A percentile compares a stretch with the other conserved stretches of the same genome.
Evolutionary conservation across 1,140 invertebrate species (phyloP).

Genomic region (Heterodera schachtii): DNA sequence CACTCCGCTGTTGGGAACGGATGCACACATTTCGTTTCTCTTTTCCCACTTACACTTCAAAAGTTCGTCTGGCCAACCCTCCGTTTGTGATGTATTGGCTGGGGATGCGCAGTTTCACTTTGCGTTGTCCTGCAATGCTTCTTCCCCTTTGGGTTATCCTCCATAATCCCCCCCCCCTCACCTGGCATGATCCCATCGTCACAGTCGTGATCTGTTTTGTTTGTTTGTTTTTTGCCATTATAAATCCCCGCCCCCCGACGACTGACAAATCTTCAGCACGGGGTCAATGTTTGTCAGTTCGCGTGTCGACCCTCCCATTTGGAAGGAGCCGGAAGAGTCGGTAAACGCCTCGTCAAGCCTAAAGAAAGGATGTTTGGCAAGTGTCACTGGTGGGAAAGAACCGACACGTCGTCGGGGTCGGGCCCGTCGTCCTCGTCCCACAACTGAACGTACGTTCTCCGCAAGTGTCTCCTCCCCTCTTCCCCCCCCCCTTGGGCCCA

Average conservation of each 20-base stretch:
- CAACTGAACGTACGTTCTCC: slow-evolving; percentile 26
- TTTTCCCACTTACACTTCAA: slow-evolving; percentile 44
- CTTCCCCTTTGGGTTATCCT: slow-evolving; percentile 23
- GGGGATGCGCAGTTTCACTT: slow-evolving; percentile 59
- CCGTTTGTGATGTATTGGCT: slow-evolving; percentile 55
- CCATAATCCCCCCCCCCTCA: not conserved
- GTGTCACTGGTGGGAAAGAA: not conserved
- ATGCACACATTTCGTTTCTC: not conserved
- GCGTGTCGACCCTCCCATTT: slow-evolving; percentile 48
- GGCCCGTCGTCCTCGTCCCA: slow-evolving; percentile 47
- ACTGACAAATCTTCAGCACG: slow-evolving; percentile 45
- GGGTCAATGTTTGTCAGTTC: slow-evolving; percentile 55
- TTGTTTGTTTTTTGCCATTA: slow-evolving; percentile 14
- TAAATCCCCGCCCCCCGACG: not conserved
- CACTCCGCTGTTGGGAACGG: not conserved
- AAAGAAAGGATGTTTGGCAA: not conserved
- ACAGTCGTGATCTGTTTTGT: slow-evolving; percentile 54
- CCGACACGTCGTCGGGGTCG: slow-evolving; percentile 47
- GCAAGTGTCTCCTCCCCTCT: not conserved
- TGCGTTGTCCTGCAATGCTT: slow-evolving; percentile 44
- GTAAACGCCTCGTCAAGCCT: slow-evolving; percentile 52
- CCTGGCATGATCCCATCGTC: slow-evolving; percentile 59
- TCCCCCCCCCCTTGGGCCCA: slow-evolving; percentile 15
- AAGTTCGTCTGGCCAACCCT: slow-evolving; percentile 46
- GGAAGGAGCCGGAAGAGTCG: slow-evolving; percentile 44